Conservation (phyloP, 2,888 invertebrate genomes). For the Lacanobia wlatinum region DNA sequence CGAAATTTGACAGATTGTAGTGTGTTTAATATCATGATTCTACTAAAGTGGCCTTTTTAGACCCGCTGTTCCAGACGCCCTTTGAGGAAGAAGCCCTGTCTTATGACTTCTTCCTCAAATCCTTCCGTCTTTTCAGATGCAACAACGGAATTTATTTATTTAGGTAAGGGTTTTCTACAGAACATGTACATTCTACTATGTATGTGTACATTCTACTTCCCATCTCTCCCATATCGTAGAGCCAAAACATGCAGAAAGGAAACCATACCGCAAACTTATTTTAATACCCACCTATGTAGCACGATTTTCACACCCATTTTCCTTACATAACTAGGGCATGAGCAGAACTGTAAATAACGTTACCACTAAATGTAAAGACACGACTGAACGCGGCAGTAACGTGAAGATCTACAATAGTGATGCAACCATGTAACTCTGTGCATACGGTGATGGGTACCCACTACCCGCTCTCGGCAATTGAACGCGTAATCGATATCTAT, state of each 20-base stretch:
- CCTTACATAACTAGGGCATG: slow-evolving; percentile 25
- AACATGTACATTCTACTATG: too few relatives aligned
- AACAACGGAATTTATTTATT: too few relatives aligned
- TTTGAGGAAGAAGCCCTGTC: too few relatives aligned
- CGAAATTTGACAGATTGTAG: too few relatives aligned
- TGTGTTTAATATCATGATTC: too few relatives aligned
- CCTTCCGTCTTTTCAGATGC: too few relatives aligned
- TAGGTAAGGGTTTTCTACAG: too few relatives aligned
- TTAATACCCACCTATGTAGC: not conserved
- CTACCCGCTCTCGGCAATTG: slow-evolving; percentile 18
- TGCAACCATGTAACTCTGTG: slow-evolving; percentile 25
- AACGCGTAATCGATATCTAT: slow-evolving; percentile 44
- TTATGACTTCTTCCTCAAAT: too few relatives aligned
- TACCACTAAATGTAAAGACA: slow-evolving; percentile 43
- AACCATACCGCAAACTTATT: not conserved
- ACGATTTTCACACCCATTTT: slow-evolving; percentile 30
- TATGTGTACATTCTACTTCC: too few relatives aligned
- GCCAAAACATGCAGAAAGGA: not conserved
- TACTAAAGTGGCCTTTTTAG: too few relatives aligned
- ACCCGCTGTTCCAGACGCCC: too few relatives aligned
- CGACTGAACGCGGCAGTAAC: slow-evolving; percentile 36
- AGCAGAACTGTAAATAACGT: slow-evolving; percentile 33
- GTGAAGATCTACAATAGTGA: slow-evolving; percentile 25
- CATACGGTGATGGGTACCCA: slow-evolving; percentile 27
- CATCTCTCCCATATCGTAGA: too few relatives aligned